Conservation (phyloP, 2,888 invertebrate species). For the Scaptomyza reducta region DNA sequence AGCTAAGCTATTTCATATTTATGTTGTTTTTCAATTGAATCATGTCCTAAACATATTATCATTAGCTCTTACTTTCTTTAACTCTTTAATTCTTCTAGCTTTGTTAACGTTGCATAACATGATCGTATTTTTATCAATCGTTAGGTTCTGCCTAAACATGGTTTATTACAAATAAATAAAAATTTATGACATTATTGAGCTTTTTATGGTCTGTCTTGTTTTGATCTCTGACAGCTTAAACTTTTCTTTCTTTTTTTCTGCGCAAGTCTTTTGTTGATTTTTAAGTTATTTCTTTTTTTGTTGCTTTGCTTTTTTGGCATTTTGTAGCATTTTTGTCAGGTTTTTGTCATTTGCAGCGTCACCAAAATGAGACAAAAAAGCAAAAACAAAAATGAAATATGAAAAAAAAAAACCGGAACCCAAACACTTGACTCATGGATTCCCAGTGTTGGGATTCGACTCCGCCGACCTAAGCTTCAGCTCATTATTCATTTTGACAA, state of each 20-base stretch:
- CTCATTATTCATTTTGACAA: constrained; percentile 84
- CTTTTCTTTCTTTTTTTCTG: too few relatives aligned
- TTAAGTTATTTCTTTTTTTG: constrained; percentile 9
- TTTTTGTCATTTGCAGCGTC: constrained; percentile 72
- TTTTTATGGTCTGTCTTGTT: constrained; percentile 12
- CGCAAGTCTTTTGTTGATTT: constrained; percentile 54
- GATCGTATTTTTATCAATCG: background rate
- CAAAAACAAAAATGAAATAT: background rate
- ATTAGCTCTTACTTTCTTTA: too few relatives aligned
- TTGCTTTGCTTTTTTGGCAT: constrained; percentile 4
- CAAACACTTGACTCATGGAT: constrained; percentile 47
- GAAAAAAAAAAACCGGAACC: constrained; percentile 51
- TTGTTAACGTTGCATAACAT: too few relatives aligned
- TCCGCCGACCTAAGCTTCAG: constrained; percentile 14
- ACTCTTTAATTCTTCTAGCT: too few relatives aligned
- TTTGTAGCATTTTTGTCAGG: constrained; percentile 50
- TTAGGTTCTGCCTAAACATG: constrained; percentile 44
- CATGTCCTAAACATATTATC: too few relatives aligned
- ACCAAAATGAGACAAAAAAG: constrained; percentile 37
- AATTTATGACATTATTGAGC: constrained; percentile 47
- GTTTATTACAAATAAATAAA: constrained; percentile 34
- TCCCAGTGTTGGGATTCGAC: constrained; percentile 16
- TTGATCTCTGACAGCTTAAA: constrained; percentile 4
- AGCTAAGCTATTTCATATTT: background rate
- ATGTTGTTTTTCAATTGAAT: too few relatives aligned